Percentiles rank a stretch among this genome's conserved stretches.
Conservation (phyloP, 2,113 vertebrate species). For the Dasyurus viverrinus region DNA sequence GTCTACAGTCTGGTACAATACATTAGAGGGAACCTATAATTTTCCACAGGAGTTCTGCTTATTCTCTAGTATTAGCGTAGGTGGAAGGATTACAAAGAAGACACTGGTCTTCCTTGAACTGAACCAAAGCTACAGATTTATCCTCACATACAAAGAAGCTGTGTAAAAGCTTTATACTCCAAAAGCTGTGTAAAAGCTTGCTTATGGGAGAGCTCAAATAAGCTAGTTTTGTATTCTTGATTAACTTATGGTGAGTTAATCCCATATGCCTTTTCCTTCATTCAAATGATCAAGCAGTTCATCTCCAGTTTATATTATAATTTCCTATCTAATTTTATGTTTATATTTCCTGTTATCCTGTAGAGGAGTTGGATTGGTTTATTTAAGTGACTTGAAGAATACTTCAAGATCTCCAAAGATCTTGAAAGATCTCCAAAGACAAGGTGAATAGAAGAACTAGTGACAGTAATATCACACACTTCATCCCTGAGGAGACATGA, state of each 20-base stretch:
- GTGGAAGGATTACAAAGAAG: background rate
- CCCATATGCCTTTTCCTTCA: background rate
- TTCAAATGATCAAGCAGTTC: background rate
- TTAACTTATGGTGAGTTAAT: background rate
- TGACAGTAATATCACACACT: background rate
- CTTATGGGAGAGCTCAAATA: background rate
- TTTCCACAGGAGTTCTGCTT: background rate
- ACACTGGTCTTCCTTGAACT: background rate
- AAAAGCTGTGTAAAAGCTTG: background rate
- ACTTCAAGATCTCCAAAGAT: background rate
- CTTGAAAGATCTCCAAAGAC: background rate
- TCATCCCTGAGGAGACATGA: too few relatives aligned
- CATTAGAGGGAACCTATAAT: background rate
- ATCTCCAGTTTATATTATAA: background rate
- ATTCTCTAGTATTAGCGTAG: background rate
- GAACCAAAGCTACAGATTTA: background rate
- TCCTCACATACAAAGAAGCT: background rate
- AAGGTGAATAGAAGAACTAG: background rate
- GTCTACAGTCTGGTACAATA: background rate
- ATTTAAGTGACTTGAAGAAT: background rate
- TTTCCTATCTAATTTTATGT: background rate
- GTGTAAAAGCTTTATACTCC: background rate
- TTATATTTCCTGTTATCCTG: background rate
- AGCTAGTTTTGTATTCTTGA: background rate
- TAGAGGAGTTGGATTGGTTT: background rate